These are phyloP conservation scores for Melanogrammus aeglefinus DNA, from an alignment of 2,797 vertebrate genomes.

Conservation along the genomic window DNA sequence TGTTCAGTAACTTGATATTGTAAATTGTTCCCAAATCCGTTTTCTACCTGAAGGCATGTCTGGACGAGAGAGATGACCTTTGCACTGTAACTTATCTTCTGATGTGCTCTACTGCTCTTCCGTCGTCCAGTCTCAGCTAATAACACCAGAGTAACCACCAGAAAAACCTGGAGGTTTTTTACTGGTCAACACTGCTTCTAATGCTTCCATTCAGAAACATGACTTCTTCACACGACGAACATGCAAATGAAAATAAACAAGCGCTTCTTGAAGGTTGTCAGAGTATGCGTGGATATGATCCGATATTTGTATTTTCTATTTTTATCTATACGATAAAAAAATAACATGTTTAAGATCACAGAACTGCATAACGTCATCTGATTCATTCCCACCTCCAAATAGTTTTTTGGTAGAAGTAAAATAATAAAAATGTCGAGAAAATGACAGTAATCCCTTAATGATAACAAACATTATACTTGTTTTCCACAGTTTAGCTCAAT, in stretches of 20 bases:
- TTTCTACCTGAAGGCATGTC: slow-evolving; percentile 12
- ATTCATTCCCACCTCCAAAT: slow-evolving; percentile 10
- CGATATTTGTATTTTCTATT: slow-evolving; percentile 14
- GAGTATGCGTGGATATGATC: slow-evolving; percentile 9
- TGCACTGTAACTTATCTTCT: slow-evolving; percentile 60
- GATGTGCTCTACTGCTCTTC: slow-evolving; percentile 35
- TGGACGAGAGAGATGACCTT: slow-evolving; percentile 46
- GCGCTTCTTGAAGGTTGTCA: not conserved
- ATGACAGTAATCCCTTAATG: not conserved
- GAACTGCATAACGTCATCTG: slow-evolving; percentile 43
- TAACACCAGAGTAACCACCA: slow-evolving; percentile 18
- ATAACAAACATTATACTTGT: not conserved
- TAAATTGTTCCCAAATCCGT: slow-evolving; percentile 35
- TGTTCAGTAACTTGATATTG: slow-evolving; percentile 34
- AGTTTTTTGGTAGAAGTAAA: not conserved
- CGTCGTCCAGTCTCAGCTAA: slow-evolving; percentile 26
- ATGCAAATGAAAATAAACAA: slow-evolving; percentile 1
- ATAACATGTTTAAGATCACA: slow-evolving; percentile 17
- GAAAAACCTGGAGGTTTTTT: not conserved
- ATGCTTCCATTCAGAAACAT: not conserved
- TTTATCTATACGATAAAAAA: slow-evolving; percentile 6
- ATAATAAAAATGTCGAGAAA: not conserved
- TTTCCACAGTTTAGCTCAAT: not conserved
- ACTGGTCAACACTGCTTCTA: not conserved
- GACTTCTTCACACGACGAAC: not conserved